Conservation (phyloP, 2,797 vertebrate genomes). For the Xiphorhynchus erythropygius region DNA sequence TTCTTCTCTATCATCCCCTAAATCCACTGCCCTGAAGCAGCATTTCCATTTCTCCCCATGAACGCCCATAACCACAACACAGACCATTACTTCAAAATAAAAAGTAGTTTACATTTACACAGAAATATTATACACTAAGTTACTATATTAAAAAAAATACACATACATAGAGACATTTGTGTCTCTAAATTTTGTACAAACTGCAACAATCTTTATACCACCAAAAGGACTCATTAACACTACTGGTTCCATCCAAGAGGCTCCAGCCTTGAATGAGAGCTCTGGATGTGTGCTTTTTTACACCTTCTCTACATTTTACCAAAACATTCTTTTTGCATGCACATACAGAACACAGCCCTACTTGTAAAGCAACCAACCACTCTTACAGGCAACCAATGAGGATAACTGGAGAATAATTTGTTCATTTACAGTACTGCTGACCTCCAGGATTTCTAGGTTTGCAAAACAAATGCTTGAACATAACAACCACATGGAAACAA, state of each 20-base stretch:
- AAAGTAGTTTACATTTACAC: conserved; percentile 62
- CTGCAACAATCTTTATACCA: conserved; percentile 46
- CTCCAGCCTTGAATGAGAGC: neutral
- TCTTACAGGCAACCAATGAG: neutral
- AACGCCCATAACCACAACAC: neutral
- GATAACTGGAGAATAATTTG: neutral
- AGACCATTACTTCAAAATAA: conserved; percentile 48
- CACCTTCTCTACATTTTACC: neutral
- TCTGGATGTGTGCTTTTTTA: neutral
- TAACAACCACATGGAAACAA: conserved; percentile 23
- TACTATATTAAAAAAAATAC: conserved; percentile 24
- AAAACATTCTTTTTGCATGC: neutral
- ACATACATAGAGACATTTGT: neutral
- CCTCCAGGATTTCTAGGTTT: neutral
- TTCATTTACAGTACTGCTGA: conserved; percentile 9
- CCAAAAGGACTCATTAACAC: conserved; percentile 14
- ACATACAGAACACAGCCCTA: neutral
- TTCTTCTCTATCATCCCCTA: neutral
- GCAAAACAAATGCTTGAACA: conserved; percentile 1
- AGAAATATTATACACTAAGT: conserved; percentile 58
- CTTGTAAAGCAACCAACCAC: neutral
- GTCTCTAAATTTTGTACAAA: conserved; percentile 40
- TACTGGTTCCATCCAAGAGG: conserved; percentile 14
- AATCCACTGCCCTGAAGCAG: neutral
- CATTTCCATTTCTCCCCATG: neutral